A percentile compares a stretch with the other conserved stretches of the same genome.
Conservation (phyloP, 2,113 vertebrate species). For the Nannobrachium achirus region DNA sequence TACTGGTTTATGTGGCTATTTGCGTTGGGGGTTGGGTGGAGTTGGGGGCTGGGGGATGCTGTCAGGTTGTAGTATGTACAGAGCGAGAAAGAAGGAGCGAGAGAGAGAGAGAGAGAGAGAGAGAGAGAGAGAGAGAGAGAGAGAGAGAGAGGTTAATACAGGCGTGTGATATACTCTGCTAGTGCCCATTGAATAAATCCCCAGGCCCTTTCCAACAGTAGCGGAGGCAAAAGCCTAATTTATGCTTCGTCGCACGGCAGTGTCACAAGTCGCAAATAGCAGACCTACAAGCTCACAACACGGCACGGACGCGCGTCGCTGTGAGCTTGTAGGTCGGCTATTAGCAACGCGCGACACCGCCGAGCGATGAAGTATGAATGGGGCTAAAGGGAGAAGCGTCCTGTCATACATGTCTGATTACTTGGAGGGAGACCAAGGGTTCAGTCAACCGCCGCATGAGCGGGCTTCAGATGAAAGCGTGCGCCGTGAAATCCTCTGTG, state of each 20-base stretch:
- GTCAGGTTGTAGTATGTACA: slow-evolving; percentile 52
- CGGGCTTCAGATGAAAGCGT: background rate
- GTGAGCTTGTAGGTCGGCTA: too few relatives aligned
- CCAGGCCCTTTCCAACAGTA: slow-evolving; percentile 46
- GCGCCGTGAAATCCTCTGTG: too few relatives aligned
- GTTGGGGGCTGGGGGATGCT: slow-evolving; percentile 34
- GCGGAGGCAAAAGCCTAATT: slow-evolving; percentile 28
- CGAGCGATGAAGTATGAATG: too few relatives aligned
- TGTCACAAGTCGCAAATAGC: too few relatives aligned
- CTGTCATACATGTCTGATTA: slow-evolving; percentile 33
- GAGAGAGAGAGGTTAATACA: background rate
- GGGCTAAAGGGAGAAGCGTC: slow-evolving; percentile 33
- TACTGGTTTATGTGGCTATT: slow-evolving; percentile 54
- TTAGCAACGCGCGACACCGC: too few relatives aligned
- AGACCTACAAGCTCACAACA: too few relatives aligned
- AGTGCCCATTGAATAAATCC: slow-evolving; percentile 16
- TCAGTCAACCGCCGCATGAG: background rate
- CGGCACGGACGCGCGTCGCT: too few relatives aligned
- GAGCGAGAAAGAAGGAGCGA: slow-evolving; percentile 1
- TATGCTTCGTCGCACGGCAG: too few relatives aligned
- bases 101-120: background rate
- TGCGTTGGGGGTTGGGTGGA: slow-evolving; percentile 39
- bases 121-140: slow-evolving; percentile 2
- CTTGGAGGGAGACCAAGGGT: background rate
- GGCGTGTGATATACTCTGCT: slow-evolving; percentile 51